Evolutionary conservation across 2,797 vertebrate species (phyloP).

Genomic region (Urosaurus nigricauda): DNA sequence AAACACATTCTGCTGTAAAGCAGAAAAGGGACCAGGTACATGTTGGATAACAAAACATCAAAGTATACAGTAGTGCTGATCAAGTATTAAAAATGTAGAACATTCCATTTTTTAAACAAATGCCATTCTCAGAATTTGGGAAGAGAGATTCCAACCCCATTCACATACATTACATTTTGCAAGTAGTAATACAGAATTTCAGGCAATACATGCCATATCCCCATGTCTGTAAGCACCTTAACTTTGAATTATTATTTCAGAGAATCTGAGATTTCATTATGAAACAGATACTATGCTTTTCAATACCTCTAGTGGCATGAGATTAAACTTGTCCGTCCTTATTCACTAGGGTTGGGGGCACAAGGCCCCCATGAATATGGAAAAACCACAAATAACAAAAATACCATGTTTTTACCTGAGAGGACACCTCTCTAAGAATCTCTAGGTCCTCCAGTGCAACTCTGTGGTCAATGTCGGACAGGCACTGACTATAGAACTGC

Average conservation of each 20-base stretch:
- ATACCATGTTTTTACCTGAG: too few relatives aligned
- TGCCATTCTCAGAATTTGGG: background rate
- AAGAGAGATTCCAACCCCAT: background rate
- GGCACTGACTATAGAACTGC: too few relatives aligned
- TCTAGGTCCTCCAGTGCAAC: too few relatives aligned
- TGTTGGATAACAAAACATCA: background rate
- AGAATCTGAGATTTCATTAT: background rate
- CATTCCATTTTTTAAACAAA: slow-evolving; percentile 3
- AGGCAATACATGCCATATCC: background rate
- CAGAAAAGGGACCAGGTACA: background rate
- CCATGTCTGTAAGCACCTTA: background rate
- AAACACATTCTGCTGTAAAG: background rate
- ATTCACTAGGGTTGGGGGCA: too few relatives aligned
- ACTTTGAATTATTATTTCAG: background rate
- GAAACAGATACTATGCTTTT: background rate
- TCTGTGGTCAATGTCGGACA: too few relatives aligned
- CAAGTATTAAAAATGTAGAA: background rate
- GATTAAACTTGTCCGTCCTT: too few relatives aligned
- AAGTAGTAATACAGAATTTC: background rate
- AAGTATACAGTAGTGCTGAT: background rate
- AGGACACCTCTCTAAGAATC: too few relatives aligned
- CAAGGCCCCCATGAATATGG: too few relatives aligned
- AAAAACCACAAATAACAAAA: too few relatives aligned
- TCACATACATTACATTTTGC: background rate
- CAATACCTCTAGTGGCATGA: background rate